phyloP scores from a whole-genome alignment of 1,140 invertebrate genomes.

The Melanaphis sacchari region DNA sequence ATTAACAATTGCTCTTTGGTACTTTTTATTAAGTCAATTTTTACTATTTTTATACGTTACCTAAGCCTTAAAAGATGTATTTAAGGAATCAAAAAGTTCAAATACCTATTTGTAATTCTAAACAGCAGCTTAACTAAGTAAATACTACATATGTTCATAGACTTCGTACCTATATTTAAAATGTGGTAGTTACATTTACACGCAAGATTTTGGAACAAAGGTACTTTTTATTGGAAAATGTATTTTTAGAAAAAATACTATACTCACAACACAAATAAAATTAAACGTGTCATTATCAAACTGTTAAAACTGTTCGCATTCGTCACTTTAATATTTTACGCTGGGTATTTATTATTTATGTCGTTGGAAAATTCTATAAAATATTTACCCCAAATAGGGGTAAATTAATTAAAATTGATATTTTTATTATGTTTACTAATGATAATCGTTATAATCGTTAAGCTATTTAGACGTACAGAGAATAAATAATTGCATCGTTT shows the following conservation, averaged over 20 bases:
- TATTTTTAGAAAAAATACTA: not conserved
- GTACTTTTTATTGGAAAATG: too few relatives aligned
- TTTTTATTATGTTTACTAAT: not conserved
- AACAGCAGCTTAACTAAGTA: not conserved
- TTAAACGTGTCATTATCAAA: not conserved
- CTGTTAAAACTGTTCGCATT: not conserved
- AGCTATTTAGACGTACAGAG: not conserved
- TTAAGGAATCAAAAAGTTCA: not conserved
- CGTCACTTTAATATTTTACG: not conserved
- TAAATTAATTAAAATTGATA: not conserved
- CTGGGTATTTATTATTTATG: not conserved
- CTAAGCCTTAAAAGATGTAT: not conserved
- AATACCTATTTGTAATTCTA: not conserved
- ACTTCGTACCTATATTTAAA: not conserved
- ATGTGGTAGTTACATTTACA: not conserved
- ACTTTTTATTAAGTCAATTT: not conserved
- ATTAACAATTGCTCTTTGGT: not conserved
- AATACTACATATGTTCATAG: not conserved
- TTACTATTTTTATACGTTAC: not conserved
- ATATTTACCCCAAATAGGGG: not conserved
- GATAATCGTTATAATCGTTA: too few relatives aligned
- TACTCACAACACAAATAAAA: not conserved
- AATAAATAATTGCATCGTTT: not conserved
- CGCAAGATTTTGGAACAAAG: not conserved
- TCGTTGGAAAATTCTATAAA: not conserved